Conservation (phyloP, 2,888 invertebrate genomes). For the Sussaba pulchella region DNA sequence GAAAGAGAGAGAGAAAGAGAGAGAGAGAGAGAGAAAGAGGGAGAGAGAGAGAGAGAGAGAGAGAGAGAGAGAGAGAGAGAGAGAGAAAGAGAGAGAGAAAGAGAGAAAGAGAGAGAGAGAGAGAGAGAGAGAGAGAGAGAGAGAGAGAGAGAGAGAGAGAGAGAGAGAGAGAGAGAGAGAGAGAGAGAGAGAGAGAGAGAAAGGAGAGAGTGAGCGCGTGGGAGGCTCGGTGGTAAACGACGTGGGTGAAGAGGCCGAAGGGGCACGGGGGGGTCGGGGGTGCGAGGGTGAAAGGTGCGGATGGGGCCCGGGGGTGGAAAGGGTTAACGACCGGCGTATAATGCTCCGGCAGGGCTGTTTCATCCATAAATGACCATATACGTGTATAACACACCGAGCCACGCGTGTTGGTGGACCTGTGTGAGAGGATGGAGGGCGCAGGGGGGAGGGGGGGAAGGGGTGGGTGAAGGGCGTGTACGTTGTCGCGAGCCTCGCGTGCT, state of each 20-base stretch:
- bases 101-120: too few relatives aligned
- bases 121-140: too few relatives aligned
- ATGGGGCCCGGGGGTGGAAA: constrained; percentile 36
- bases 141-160: too few relatives aligned
- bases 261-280: constrained; percentile 38
- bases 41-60: too few relatives aligned
- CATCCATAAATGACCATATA: constrained; percentile 55
- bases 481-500: constrained; percentile 24
- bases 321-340: constrained; percentile 53
- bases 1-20: too few relatives aligned
- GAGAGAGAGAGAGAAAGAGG: too few relatives aligned
- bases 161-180: too few relatives aligned
- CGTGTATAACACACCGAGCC: constrained; percentile 13
- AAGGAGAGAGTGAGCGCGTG: too few relatives aligned
- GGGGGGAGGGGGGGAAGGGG: background rate
- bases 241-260: constrained; percentile 35
- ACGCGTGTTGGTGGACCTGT: background rate
- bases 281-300: constrained; percentile 33
- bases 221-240: constrained; percentile 26
- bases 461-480: constrained; percentile 18
- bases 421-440: too few relatives aligned
- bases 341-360: constrained; percentile 42
- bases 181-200: too few relatives aligned
- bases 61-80: too few relatives aligned
- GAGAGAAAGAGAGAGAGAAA: too few relatives aligned